These are phyloP conservation scores for Tenthredo distinguenda DNA, from an alignment of 2,888 invertebrate species.

Conservation along the genomic window DNA sequence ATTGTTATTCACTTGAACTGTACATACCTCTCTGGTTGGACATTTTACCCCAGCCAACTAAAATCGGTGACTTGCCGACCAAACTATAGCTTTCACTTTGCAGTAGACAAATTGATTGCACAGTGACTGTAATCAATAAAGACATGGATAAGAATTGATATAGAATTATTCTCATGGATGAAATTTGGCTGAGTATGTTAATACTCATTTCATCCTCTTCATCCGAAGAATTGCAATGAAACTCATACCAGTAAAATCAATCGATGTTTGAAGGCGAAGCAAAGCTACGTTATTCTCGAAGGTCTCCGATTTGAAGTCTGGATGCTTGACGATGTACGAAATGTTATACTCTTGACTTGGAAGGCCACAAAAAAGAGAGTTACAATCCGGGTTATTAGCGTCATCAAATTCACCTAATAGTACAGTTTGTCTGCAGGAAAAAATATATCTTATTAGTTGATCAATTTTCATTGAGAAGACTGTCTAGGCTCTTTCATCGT, in stretches of 20 bases:
- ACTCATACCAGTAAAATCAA: conserved; percentile 83
- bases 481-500: background rate
- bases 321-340: conserved; percentile 88
- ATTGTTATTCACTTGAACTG: background rate
- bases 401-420: conserved; percentile 88
- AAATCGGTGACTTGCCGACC: conserved; percentile 79
- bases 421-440: conserved; percentile 83
- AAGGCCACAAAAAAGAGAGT: conserved; percentile 86
- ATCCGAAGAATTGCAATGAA: background rate
- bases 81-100: conserved; percentile 74
- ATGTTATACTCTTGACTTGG: conserved; percentile 86
- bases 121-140: conserved; percentile 82
- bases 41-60: conserved; percentile 88
- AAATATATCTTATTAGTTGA: conserved; percentile 19
- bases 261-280: conserved; percentile 84
- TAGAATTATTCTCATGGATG: background rate
- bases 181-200: background rate
- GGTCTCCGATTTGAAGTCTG: conserved; percentile 82
- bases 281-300: conserved; percentile 87
- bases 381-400: conserved; percentile 87
- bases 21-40: conserved; percentile 80
- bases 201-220: background rate
- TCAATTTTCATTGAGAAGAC: background rate
- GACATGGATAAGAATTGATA: conserved; percentile 29
- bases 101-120: conserved; percentile 87